A percentile compares a stretch with the other conserved stretches of the same genome.
Conservation (phyloP, 2,113 vertebrate genomes). For the Cephalopholis sonnerati region DNA sequence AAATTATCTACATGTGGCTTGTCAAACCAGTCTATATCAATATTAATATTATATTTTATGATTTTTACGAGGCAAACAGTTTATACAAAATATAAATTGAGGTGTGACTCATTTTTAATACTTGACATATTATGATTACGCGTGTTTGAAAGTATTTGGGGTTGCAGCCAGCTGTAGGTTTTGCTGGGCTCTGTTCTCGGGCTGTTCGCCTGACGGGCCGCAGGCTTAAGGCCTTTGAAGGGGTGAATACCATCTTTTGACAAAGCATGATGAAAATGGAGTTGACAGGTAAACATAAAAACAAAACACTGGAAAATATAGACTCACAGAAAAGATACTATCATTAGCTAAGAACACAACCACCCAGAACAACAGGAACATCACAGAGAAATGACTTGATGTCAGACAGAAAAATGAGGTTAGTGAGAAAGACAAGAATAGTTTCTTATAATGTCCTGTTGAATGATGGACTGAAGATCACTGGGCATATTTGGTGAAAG, state of each 20-base stretch:
- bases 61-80: not conserved
- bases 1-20: not conserved
- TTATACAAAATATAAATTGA: not conserved
- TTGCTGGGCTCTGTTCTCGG: constrained; percentile 97
- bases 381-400: constrained; percentile 50
- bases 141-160: constrained; percentile 63
- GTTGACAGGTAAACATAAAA: constrained; percentile 66
- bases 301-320: constrained; percentile 57
- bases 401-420: constrained; percentile 61
- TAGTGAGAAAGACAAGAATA: constrained; percentile 41
- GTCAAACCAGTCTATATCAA: not conserved
- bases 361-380: constrained; percentile 43
- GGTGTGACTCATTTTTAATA: not conserved
- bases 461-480: constrained; percentile 44
- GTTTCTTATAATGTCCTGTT: constrained; percentile 39
- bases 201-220: constrained; percentile 99
- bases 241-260: constrained; percentile 99
- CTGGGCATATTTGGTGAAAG: constrained; percentile 26
- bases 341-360: constrained; percentile 53
- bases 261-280: constrained; percentile 92
- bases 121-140: not conserved
- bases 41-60: not conserved
- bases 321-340: constrained; percentile 46
- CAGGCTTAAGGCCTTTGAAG: constrained; percentile 99
- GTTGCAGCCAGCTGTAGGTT: constrained; percentile 92